phyloP scores from a whole-genome alignment of 2,797 vertebrate genomes.

The Hydrolagus colliei region DNA sequence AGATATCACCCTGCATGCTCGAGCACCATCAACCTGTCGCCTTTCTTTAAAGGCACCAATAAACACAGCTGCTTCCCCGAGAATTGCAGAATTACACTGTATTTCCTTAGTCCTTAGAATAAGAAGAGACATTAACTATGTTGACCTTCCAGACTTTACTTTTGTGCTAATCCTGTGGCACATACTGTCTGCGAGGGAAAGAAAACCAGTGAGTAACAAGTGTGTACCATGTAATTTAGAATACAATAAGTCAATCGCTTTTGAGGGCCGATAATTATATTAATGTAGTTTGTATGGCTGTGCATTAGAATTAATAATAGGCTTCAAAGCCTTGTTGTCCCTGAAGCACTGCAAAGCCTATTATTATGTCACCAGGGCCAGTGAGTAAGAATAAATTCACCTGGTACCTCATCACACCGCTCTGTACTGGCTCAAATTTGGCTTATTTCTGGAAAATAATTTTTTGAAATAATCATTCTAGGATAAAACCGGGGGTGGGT shows the following conservation, averaged over 20 bases:
- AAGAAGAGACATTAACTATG: background rate
- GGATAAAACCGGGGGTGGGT: no score
- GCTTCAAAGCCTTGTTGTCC: conserved; percentile 12
- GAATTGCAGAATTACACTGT: no score
- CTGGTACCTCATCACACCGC: background rate
- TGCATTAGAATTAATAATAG: conserved; percentile 16
- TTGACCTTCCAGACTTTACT: background rate
- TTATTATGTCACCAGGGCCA: background rate
- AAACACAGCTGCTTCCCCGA: background rate
- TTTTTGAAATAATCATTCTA: no score
- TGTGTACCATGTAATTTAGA: background rate
- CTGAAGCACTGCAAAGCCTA: conserved; percentile 17
- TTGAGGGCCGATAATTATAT: conserved; percentile 2
- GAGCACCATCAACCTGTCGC: background rate
- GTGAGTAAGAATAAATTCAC: background rate
- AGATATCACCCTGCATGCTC: background rate
- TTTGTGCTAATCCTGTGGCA: background rate
- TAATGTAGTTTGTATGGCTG: background rate
- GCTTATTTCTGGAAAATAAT: no score
- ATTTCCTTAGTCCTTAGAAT: background rate
- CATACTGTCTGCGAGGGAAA: background rate
- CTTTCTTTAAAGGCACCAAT: background rate
- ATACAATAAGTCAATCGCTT: background rate
- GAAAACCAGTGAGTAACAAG: background rate
- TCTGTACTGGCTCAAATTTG: no score